phyloP scores from a whole-genome alignment of 2,888 invertebrate species.

The Listrodromus nycthemerus region DNA sequence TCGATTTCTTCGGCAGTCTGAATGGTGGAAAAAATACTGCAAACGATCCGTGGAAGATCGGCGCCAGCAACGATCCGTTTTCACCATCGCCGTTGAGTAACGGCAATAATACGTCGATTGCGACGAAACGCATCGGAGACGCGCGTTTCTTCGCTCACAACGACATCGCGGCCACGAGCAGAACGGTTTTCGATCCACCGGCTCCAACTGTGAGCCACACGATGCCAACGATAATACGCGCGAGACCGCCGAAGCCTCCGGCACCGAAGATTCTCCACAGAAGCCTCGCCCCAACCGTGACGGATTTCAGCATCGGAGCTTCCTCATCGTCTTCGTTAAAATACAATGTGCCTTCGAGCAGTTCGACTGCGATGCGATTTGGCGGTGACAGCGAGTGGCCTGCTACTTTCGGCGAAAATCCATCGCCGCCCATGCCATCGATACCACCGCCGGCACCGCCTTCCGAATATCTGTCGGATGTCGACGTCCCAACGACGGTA shows the following conservation, averaged over 20 bases:
- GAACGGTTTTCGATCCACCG: conserved; percentile 47
- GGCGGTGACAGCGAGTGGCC: conserved; percentile 56
- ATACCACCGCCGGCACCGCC: conserved; percentile 92
- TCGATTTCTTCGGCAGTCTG: conserved; percentile 88
- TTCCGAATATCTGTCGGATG: conserved; percentile 80
- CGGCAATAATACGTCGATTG: conserved; percentile 57
- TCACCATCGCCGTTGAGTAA: conserved; percentile 83
- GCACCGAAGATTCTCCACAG: conserved; percentile 85
- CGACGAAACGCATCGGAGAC: conserved; percentile 75
- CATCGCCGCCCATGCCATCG: conserved; percentile 92
- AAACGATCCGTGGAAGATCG: conserved; percentile 86
- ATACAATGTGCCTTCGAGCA: conserved; percentile 37
- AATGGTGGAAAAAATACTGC: conserved; percentile 85
- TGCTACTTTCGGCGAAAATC: conserved; percentile 78
- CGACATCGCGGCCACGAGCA: conserved; percentile 52
- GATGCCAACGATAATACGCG: conserved; percentile 92
- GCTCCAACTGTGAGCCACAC: conserved; percentile 72
- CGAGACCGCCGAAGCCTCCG: conserved; percentile 87
- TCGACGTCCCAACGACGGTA: conserved; percentile 73
- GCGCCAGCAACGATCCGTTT: conserved; percentile 85
- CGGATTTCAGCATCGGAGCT: conserved; percentile 76
- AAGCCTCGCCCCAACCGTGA: conserved; percentile 69
- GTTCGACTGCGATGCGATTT: conserved; percentile 15
- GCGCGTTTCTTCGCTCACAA: conserved; percentile 79
- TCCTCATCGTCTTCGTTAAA: conserved; percentile 43